Evolutionary conservation across 1,140 invertebrate genomes (phyloP).

Genomic region (Brachionus paranguensis): DNA sequence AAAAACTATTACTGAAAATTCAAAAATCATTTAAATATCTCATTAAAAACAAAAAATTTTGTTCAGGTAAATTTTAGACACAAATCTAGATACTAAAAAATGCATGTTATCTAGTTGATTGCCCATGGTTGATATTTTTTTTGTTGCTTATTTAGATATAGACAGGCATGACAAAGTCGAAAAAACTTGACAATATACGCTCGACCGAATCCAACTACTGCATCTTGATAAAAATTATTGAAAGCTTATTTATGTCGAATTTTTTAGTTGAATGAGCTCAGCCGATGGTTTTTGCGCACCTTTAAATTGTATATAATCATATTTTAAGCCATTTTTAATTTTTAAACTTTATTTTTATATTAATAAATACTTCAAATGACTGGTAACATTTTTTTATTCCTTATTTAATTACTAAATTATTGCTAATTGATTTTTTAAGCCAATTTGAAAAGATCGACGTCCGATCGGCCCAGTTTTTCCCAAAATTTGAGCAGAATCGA

Average conservation of each 20-base stretch:
- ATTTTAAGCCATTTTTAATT: background rate
- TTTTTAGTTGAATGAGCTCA: constrained; percentile 32
- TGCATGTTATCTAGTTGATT: background rate
- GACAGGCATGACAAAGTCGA: background rate
- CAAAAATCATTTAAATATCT: background rate
- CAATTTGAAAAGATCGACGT: background rate
- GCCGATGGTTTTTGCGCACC: background rate
- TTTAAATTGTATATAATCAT: background rate
- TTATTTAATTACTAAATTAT: background rate
- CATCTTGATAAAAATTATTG: constrained; percentile 22
- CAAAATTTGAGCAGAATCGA: background rate
- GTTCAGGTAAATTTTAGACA: background rate
- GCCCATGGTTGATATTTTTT: background rate
- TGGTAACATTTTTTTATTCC: background rate
- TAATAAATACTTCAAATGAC: background rate
- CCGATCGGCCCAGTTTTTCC: background rate
- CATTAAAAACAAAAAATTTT: background rate
- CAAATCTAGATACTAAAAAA: background rate
- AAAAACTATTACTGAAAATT: background rate
- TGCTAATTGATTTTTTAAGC: background rate
- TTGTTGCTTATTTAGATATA: background rate
- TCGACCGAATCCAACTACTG: constrained; percentile 10
- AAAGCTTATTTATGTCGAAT: constrained; percentile 9
- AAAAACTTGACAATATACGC: constrained; percentile 34
- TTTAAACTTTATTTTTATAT: background rate